Evolutionary conservation across 2,113 vertebrate species (phyloP), one percentile per base, ranked within the genome.

Genomic region (Cyprinodon tularosa): DNA sequence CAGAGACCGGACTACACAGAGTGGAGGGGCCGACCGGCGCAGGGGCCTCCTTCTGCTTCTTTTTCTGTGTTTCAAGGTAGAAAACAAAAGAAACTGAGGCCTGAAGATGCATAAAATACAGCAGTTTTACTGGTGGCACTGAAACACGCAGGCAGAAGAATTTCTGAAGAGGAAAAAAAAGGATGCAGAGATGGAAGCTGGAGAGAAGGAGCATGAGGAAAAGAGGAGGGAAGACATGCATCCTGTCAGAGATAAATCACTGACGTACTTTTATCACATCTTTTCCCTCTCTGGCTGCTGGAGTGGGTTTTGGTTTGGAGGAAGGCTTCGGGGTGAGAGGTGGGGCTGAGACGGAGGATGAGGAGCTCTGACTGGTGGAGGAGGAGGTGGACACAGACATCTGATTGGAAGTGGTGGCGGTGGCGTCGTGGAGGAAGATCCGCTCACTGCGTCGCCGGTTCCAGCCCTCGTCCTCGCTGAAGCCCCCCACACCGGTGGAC

Each of bases 401-500:
- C 0, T 91, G 93, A 0, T 91, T 93, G 64, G 92, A 86, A 5
- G 95, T 90, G 0, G 83, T 86, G 39, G 83, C 85, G 39, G 95
- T 91, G 69, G 97, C 96, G 0, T 98, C 98, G 0, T 98, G 96
- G 38, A 99, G 96, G 88, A 99, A 99, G 73, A 99, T 99, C 15
- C 98, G 95, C 82, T 99, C 98, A 0, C 98, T 99, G 81, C 98
- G 94, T 3, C 98, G 91, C 0, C 98, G 93, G 0, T 94, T 96
- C 97, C 97, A 99, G 59, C 95, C 94, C 70, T 98, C 97, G 0
- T 99, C 98, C 0, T 99, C 97, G 0, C 97, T 98, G 90, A 93
- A 89, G 63, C 86, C 90, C 0, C 86, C 88, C 0, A 87, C 50
- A 40, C 87, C 86, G 4, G 68, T 90, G 77, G 96, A 90, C 0